A percentile compares a stretch with the other conserved stretches of the same genome.
phyloP scores from a whole-genome alignment of 2,113 vertebrate genomes.

The Grammomys dolichurus region DNA sequence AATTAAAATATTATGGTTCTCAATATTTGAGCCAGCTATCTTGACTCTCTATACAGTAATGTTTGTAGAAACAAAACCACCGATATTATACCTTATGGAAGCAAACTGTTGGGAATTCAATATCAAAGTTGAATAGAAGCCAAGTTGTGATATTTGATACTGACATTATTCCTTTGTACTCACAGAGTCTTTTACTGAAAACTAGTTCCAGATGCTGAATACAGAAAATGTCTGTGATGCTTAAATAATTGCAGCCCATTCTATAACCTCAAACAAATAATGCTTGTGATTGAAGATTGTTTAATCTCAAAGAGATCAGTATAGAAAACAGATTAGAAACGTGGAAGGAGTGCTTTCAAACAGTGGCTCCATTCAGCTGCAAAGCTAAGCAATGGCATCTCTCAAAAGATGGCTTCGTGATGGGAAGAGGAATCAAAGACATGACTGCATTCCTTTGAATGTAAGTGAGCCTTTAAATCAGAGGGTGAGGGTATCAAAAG shows the following conservation, averaged over 20 bases:
- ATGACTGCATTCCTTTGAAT: conserved; percentile 19
- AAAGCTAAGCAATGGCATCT: conserved; percentile 29
- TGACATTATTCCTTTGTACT: conserved; percentile 47
- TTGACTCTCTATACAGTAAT: conserved; percentile 23
- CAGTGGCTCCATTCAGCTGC: conserved; percentile 12
- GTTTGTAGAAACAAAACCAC: conserved; percentile 16
- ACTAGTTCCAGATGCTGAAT: neutral
- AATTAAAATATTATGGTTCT: conserved; percentile 14
- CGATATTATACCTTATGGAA: neutral
- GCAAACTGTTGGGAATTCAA: conserved; percentile 7
- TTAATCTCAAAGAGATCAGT: conserved; percentile 45
- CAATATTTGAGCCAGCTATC: neutral
- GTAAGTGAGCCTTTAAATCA: conserved; percentile 54
- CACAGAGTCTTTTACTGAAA: conserved; percentile 52
- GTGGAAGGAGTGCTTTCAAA: conserved; percentile 21
- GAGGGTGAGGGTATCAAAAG: conserved; percentile 54
- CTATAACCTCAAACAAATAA: conserved; percentile 66
- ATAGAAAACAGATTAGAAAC: conserved; percentile 53
- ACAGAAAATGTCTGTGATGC: conserved; percentile 25
- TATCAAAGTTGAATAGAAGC: conserved; percentile 25
- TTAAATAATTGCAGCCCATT: conserved; percentile 69
- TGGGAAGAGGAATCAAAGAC: conserved; percentile 48
- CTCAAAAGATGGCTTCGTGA: neutral
- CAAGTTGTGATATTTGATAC: conserved; percentile 60
- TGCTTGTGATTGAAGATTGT: conserved; percentile 61